Base-by-base conservation (phyloP, 2,888 invertebrate genomes). In the Oligia strigilis region DNA sequence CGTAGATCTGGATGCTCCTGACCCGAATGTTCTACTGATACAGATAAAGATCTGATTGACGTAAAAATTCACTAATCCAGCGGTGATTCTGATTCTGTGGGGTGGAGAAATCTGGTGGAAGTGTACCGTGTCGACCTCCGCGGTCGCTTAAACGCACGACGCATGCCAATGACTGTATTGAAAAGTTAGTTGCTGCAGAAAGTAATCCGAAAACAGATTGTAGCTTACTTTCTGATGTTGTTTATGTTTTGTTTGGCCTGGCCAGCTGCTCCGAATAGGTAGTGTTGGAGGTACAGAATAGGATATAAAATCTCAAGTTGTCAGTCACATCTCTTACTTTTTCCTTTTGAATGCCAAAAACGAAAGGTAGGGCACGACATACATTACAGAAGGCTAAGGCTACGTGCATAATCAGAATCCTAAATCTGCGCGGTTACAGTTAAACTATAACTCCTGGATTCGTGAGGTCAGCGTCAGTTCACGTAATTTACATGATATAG, bases 21-120 rank as follows among this genome's bases (percentile, higher is more conserved):
- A 96, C 96, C 96, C 91, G 93, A 95, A 96, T 96, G 94, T 94
- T 93, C 46, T 40, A 49, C 62, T 84, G 78, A 84, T 69, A 80
- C 2, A 93, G 96, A 96, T 96, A 94, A 91, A 89, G 82, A 90
- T 95, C 95, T 94, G 93, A 94, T 92, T 94, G 96, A 96, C 93
- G 93, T 93, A 94, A 94, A 96, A 95, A 95, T 95, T 92, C 94
- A 94, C 94, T 93, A 93, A 94, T 94, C 92, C 91, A 84, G 90
- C 91, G 75, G 77, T 49, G 80, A 75, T 83, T 91, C 67, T 72
- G 81, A 78, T 67, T 75, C 65, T 66, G 29, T 66, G 83, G 84
- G 89, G 90, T 90, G 87, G 91, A 88, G 91, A 92, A 93, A 93
- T 92, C 89, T 89, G 86, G 90, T 88, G 75, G 69, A 74, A 71